phyloP scores from a whole-genome alignment of 2,888 invertebrate genomes.

The Trachelus stipa region DNA sequence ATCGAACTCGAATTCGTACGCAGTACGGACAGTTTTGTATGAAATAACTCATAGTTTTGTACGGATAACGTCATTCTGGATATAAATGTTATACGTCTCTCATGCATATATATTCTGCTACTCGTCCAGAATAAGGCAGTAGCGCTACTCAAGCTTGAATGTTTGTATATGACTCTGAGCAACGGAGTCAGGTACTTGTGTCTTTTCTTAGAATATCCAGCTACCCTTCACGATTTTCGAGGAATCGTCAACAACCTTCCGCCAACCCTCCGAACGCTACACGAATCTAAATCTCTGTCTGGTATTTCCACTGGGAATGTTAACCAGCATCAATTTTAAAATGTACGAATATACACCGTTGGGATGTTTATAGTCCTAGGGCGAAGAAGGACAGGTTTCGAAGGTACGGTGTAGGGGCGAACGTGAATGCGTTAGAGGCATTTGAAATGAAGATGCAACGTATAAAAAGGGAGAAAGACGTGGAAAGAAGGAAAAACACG shows the following conservation, averaged over 20 bases:
- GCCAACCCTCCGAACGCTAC: conserved; percentile 9
- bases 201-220: conserved; percentile 18
- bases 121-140: no score
- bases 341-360: conserved; percentile 12
- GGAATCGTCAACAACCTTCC: neutral
- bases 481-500: no score
- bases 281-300: neutral
- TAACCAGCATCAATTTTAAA: conserved; percentile 22
- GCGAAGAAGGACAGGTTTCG: no score
- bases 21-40: no score
- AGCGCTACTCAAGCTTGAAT: no score
- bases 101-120: no score
- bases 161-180: no score
- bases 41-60: no score
- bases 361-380: no score
- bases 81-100: no score
- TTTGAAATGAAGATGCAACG: neutral
- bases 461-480: neutral
- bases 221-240: neutral
- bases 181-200: neutral
- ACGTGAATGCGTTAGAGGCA: neutral
- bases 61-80: no score
- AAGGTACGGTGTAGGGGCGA: neutral
- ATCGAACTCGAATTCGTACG: conserved; percentile 27
- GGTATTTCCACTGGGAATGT: conserved; percentile 13